phyloP scores from a whole-genome alignment of 2,888 invertebrate genomes.

The Rhopalosiphum nymphaeae region DNA sequence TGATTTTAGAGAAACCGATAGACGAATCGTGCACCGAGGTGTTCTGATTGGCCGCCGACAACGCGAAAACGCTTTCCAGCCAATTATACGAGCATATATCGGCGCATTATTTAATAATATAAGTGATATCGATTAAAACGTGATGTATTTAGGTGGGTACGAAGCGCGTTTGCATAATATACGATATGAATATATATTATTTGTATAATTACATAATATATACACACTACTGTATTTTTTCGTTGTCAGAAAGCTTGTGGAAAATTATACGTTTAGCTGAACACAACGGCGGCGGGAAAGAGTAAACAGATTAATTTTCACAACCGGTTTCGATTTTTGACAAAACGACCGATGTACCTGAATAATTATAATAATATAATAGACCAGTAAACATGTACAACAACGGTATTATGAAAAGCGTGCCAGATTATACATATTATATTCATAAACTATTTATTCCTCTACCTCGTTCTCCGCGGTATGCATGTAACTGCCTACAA shows the following conservation, averaged over 20 bases:
- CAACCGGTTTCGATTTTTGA: background rate
- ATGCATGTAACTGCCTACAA: background rate
- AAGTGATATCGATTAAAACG: constrained; percentile 18
- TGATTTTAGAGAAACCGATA: background rate
- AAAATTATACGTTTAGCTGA: background rate
- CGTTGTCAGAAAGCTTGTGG: background rate
- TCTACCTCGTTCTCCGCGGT: background rate
- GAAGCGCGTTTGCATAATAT: background rate
- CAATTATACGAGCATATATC: background rate
- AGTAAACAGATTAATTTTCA: background rate
- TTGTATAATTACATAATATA: background rate
- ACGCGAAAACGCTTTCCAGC: constrained; percentile 30
- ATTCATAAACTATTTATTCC: background rate
- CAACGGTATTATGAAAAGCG: background rate
- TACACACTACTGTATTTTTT: background rate
- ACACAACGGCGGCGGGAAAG: no score
- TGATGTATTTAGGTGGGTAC: background rate
- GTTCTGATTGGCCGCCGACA: background rate
- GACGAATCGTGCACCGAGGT: constrained; percentile 42
- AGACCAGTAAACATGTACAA: background rate
- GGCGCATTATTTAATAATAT: background rate
- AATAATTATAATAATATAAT: background rate
- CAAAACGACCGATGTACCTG: background rate
- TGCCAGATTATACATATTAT: background rate
- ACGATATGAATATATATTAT: background rate